A percentile compares a stretch with the other conserved stretches of the same genome.
Evolutionary conservation across 1,140 invertebrate genomes (phyloP).

Genomic region (Macrotrachela quadricornifera): DNA sequence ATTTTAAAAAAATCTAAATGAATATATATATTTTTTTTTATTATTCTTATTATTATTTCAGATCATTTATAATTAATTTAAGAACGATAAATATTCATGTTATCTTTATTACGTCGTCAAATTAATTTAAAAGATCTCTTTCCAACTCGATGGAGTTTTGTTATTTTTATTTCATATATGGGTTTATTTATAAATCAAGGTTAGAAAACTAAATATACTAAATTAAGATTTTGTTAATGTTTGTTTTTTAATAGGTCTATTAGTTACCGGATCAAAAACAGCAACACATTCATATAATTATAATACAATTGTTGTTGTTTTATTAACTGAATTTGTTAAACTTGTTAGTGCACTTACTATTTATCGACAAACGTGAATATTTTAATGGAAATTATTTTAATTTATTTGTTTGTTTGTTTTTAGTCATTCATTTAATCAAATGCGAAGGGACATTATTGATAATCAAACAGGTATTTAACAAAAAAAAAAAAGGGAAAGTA

Average conservation of each 20-base stretch:
- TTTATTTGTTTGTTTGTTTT: neutral
- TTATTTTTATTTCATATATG: slow-evolving; percentile 7
- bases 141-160: slow-evolving; percentile 1
- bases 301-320: slow-evolving; percentile 62
- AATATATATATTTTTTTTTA: too few relatives aligned
- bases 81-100: too few relatives aligned
- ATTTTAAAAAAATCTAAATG: too few relatives aligned
- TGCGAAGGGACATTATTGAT: neutral
- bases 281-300: slow-evolving; percentile 57
- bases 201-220: neutral
- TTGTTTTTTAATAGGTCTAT: slow-evolving; percentile 42
- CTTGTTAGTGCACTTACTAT: slow-evolving; percentile 45
- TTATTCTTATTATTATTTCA: too few relatives aligned
- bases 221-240: neutral
- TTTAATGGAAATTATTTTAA: neutral
- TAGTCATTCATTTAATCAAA: neutral
- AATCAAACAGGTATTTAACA: slow-evolving; percentile 9
- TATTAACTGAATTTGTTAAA: slow-evolving; percentile 67
- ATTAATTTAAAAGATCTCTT: neutral
- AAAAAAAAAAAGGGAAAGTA: neutral
- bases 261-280: slow-evolving; percentile 66
- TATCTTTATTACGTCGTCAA: too few relatives aligned
- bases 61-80: too few relatives aligned
- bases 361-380: slow-evolving; percentile 36
- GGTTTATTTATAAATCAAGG: slow-evolving; percentile 7